Conservation (phyloP, 2,888 invertebrate genomes). For the Melanotus villosus region DNA sequence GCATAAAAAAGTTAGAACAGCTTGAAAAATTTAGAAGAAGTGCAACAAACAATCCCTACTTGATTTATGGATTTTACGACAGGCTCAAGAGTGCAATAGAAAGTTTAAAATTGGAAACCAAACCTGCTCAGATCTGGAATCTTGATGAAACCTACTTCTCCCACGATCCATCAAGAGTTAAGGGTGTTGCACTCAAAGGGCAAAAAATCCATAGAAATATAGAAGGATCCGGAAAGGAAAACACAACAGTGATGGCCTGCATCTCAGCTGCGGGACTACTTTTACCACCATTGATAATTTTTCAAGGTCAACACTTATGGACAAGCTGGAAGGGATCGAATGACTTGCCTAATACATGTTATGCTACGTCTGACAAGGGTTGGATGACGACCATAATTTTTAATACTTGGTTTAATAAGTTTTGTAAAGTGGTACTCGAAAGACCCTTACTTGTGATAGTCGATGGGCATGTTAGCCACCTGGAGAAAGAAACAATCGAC, state of each 20-base stretch:
- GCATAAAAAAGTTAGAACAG: slow-evolving; percentile 44
- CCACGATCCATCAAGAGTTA: slow-evolving; percentile 45
- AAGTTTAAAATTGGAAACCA: too few species aligned
- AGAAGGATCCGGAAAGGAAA: slow-evolving; percentile 48
- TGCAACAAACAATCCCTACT: slow-evolving; percentile 42
- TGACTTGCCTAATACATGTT: background rate
- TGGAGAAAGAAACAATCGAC: background rate
- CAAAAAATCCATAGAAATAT: slow-evolving; percentile 49
- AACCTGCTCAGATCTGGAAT: slow-evolving; percentile 45
- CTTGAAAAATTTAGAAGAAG: slow-evolving; percentile 39
- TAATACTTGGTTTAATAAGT: slow-evolving; percentile 7
- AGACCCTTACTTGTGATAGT: slow-evolving; percentile 7
- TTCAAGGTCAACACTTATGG: slow-evolving; percentile 6
- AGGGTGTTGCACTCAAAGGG: slow-evolving; percentile 45
- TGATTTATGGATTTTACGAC: slow-evolving; percentile 45
- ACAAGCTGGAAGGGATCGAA: background rate
- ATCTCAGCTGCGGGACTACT: slow-evolving; percentile 46
- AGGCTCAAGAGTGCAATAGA: slow-evolving; percentile 31
- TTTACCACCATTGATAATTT: slow-evolving; percentile 46
- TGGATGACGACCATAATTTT: too few species aligned
- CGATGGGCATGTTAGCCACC: slow-evolving; percentile 3
- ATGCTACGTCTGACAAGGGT: slow-evolving; percentile 15
- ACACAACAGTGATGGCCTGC: slow-evolving; percentile 49
- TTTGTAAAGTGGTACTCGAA: background rate
- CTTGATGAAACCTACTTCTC: slow-evolving; percentile 51